phyloP scores from a whole-genome alignment of 1,140 invertebrate species.

The Carcinoscorpius rotundicauda region DNA sequence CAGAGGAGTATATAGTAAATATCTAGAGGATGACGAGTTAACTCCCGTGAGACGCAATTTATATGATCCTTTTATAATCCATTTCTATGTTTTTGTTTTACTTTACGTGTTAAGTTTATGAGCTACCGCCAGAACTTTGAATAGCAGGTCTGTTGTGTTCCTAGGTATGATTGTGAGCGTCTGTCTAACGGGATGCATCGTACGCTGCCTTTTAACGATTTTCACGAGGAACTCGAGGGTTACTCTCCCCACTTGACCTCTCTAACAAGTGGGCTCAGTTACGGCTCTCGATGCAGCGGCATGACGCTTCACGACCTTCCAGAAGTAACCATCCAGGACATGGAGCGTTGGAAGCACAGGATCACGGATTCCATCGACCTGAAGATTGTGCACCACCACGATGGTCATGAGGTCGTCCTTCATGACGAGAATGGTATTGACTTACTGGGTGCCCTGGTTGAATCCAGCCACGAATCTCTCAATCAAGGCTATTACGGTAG shows the following conservation, averaged over 20 bases:
- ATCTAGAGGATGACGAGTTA: too few species aligned
- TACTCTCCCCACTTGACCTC: conserved; percentile 46
- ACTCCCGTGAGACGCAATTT: too few species aligned
- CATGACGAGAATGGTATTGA: conserved; percentile 14
- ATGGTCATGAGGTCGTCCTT: conserved; percentile 14
- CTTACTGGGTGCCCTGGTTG: conserved; percentile 17
- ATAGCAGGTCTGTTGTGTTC: too few species aligned
- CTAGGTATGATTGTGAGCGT: conserved; percentile 55
- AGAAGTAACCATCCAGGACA: conserved; percentile 31
- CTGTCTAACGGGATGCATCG: conserved; percentile 43
- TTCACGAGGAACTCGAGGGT: conserved; percentile 36
- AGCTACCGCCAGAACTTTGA: too few species aligned
- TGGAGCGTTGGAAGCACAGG: conserved; percentile 30
- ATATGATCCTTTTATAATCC: too few species aligned
- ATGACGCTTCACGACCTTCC: conserved; percentile 38
- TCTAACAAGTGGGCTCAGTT: conserved; percentile 47
- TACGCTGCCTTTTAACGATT: conserved; percentile 17
- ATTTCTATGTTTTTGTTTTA: too few species aligned
- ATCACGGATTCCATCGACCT: conserved; percentile 18
- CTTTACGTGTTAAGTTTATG: too few species aligned
- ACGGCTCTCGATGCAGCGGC: conserved; percentile 42
- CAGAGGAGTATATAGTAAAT: too few species aligned
- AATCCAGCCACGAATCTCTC: conserved; percentile 12
- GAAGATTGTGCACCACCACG: conserved; percentile 6
- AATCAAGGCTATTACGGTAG: conserved; percentile 23